These are phyloP conservation scores for Candoia aspera DNA, from an alignment of 2,113 vertebrate genomes.

Conservation along the genomic window DNA sequence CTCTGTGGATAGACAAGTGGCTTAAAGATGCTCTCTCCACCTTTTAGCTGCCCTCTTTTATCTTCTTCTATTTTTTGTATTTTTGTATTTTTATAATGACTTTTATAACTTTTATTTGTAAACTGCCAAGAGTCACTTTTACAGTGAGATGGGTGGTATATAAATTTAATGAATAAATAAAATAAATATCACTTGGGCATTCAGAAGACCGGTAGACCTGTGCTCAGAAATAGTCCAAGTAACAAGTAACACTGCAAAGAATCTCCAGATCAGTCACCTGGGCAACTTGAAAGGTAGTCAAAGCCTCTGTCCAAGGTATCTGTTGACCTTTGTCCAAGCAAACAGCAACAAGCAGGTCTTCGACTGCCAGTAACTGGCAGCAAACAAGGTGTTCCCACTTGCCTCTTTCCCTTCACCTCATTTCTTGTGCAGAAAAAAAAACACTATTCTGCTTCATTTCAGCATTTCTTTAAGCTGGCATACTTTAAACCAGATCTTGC, in stretches of 20 bases:
- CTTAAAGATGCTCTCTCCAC: too few relatives aligned
- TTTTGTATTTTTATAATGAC: too few relatives aligned
- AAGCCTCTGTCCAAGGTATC: background rate
- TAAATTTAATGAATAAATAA: too few relatives aligned
- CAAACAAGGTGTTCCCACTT: background rate
- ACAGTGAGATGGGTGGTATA: too few relatives aligned
- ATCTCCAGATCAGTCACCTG: background rate
- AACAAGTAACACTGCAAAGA: background rate
- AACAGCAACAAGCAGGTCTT: background rate
- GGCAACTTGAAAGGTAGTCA: background rate
- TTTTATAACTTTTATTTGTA: too few relatives aligned
- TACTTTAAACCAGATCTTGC: background rate
- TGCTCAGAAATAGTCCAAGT: background rate
- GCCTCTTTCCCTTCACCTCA: background rate
- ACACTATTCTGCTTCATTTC: background rate
- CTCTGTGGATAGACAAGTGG: background rate
- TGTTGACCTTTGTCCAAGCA: background rate
- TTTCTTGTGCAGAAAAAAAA: background rate
- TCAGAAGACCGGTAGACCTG: background rate
- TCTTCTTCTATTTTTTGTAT: too few relatives aligned
- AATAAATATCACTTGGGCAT: background rate
- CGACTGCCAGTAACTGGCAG: background rate
- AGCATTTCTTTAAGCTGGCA: background rate
- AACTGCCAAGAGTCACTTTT: too few relatives aligned
- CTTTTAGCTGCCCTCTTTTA: too few relatives aligned